These are phyloP conservation scores for Chloroceryle aenea DNA, from an alignment of 2,113 vertebrate species.

Conservation along the genomic window DNA sequence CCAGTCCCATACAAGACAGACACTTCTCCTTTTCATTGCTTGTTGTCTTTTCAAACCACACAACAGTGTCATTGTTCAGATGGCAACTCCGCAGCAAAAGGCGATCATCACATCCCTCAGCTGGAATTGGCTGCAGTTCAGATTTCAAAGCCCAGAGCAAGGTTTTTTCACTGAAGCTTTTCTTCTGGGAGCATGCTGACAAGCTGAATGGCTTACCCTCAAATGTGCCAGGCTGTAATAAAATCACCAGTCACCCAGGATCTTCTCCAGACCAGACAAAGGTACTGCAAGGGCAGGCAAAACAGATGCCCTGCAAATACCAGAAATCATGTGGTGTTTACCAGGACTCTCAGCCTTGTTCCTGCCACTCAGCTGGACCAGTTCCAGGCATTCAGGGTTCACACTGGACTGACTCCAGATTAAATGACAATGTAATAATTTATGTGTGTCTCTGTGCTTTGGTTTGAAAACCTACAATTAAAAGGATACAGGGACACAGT, in stretches of 20 bases:
- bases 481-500: conserved; percentile 3
- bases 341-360: conserved; percentile 1
- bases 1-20: not conserved
- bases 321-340: conserved; percentile 56
- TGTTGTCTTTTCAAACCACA: not conserved
- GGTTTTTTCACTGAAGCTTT: conserved; percentile 7
- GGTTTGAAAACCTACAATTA: conserved; percentile 22
- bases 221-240: conserved; percentile 29
- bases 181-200: conserved; percentile 33
- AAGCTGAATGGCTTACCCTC: conserved; percentile 14
- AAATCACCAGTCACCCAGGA: conserved; percentile 35
- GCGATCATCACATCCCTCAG: not conserved
- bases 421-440: conserved; percentile 33
- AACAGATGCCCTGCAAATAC: conserved; percentile 54
- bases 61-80: conserved; percentile 40
- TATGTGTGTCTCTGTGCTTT: not conserved
- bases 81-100: conserved; percentile 3
- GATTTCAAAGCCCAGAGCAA: conserved; percentile 31
- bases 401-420: conserved; percentile 45
- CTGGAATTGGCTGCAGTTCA: conserved; percentile 39
- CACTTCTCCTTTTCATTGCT: not conserved
- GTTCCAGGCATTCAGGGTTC: conserved; percentile 2
- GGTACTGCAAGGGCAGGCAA: conserved; percentile 19
- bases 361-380: not conserved
- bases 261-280: conserved; percentile 34